These are phyloP conservation scores for Leptodactylus fallax DNA, from an alignment of 2,797 vertebrate genomes.

Conservation along the genomic window DNA sequence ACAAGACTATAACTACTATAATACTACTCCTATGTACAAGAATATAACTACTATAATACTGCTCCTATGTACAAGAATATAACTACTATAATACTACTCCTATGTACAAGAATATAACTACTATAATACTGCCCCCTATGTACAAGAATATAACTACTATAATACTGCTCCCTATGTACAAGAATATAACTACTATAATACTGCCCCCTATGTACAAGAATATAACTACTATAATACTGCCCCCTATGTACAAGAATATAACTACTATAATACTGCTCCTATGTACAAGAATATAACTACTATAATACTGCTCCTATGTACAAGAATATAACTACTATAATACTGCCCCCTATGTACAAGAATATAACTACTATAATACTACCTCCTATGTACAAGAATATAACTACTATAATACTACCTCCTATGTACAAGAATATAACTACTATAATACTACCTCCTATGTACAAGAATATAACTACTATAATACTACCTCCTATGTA, in stretches of 20 bases:
- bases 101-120: background rate
- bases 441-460: background rate
- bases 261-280: constrained; percentile 1
- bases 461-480: constrained; percentile 1
- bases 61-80: background rate
- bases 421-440: constrained; percentile 5
- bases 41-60: background rate
- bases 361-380: constrained; percentile 5
- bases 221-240: constrained; percentile 6
- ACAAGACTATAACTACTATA: background rate
- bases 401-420: constrained; percentile 1
- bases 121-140: background rate
- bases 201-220: background rate
- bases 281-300: background rate
- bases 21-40: background rate
- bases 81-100: background rate
- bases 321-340: constrained; percentile 7
- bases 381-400: background rate
- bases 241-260: background rate
- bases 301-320: background rate
- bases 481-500: constrained; percentile 4
- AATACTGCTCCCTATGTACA: constrained; percentile 3
- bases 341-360: background rate
- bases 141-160: no score
- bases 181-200: constrained; percentile 6